Base-by-base conservation (phyloP, 2,797 vertebrate species). In the Aselliscus stoliczkanus region DNA sequence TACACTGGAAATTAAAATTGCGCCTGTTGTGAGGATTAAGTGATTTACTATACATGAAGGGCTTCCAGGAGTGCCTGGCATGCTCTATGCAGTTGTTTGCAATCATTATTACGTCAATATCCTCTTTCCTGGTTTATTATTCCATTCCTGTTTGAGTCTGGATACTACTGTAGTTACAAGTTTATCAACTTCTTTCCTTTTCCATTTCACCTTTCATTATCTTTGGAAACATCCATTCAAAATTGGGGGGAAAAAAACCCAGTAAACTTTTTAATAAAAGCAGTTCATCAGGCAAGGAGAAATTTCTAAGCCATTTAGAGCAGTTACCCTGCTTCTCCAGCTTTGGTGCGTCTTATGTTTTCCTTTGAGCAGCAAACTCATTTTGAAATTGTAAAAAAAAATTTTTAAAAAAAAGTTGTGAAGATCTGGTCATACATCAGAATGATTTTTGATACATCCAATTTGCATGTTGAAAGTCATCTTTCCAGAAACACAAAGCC, bases 401-500 rank as follows among this genome's bases (percentile, higher is more conserved):
- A 97, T n/a, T n/a, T n/a, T n/a, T n/a, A n/a, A n/a, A n/a, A n/a
- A n/a, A 88, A 94, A 96, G 67, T 73, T 93, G 37, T 93, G 84
- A 87, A 97, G 42, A 75, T 95, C 31, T 90, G 67, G 94, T 77
- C 80, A 97, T 97, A 81, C 92, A 97, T 97, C 75, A 90, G 92
- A 97, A 97, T 92, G 20, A 90, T 73, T 97, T 96, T 88, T 81
- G 94, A 96, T 95, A 94, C 34, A 88, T 96, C 27, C 67, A 89
- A 88, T 52, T 97, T 97, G 97, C 96, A 95, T 84, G 70, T 70
- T 98, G 95, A 92, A 97, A 69, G 72, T 97, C 76, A 17, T 95
- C 80, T 95, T 97, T 98, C 87, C 67, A 93, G 89, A 97, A 97
- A 96, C 80, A 97, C 97, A 97, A 97, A 96, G 42, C 84, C 44